Evolutionary conservation across 2,888 invertebrate genomes (phyloP).

Genomic region (Resseliella maxima): DNA sequence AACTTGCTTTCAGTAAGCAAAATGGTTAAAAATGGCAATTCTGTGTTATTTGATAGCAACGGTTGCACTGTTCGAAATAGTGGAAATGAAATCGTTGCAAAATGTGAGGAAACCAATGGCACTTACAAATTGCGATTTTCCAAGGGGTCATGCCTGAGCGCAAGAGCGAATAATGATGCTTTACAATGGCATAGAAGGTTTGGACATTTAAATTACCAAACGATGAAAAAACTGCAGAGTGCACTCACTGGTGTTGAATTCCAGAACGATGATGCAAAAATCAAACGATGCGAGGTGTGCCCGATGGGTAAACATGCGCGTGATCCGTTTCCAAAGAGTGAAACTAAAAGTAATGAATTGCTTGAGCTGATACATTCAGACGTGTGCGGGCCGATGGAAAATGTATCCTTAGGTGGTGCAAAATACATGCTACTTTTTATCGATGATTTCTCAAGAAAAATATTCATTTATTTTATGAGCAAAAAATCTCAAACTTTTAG

Average conservation of each 20-base stretch:
- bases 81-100: constrained; percentile 58
- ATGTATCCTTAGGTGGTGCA: constrained; percentile 62
- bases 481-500: constrained; percentile 62
- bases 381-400: constrained; percentile 64
- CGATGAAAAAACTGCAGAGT: constrained; percentile 57
- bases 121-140: constrained; percentile 56
- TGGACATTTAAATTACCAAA: constrained; percentile 59
- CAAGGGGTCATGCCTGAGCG: background rate
- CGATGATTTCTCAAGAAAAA: too few species aligned
- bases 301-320: constrained; percentile 60
- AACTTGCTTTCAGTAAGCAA: constrained; percentile 59
- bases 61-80: constrained; percentile 58
- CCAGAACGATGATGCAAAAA: background rate
- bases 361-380: constrained; percentile 64
- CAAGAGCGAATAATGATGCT: background rate
- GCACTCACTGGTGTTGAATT: constrained; percentile 55
- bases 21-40: constrained; percentile 58
- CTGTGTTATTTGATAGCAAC: constrained; percentile 59
- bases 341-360: too few species aligned
- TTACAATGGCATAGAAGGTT: constrained; percentile 59
- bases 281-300: constrained; percentile 58
- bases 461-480: too few species aligned
- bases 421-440: constrained; percentile 64
- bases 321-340: constrained; percentile 58
- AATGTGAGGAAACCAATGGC: constrained; percentile 58